These are phyloP conservation scores for Plumapathes pennacea DNA, from an alignment of 92 coral and sea anemone genomes.

Conservation along the genomic window DNA sequence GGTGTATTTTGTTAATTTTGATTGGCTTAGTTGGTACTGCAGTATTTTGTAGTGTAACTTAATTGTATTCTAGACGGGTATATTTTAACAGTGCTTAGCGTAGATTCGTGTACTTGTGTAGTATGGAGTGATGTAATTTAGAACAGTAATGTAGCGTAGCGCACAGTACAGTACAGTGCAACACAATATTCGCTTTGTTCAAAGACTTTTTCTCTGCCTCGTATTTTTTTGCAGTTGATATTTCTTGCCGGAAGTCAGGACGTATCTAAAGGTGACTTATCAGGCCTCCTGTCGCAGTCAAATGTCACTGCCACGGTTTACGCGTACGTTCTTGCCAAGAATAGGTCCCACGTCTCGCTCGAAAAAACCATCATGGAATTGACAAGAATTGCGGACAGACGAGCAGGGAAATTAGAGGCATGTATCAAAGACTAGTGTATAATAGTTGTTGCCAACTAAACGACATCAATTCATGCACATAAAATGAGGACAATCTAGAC, in stretches of 20 bases:
- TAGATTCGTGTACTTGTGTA: no score
- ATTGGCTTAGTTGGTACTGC: no score
- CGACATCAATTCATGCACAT: no score
- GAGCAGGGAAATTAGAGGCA: slow-evolving; percentile 77
- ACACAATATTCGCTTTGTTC: background rate
- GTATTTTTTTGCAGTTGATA: slow-evolving; percentile 46
- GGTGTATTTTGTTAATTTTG: no score
- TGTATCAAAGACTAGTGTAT: no score
- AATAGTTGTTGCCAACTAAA: no score
- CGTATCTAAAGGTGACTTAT: slow-evolving; percentile 53
- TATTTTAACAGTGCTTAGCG: no score
- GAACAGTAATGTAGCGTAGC: background rate
- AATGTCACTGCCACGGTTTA: slow-evolving; percentile 60
- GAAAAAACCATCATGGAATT: slow-evolving; percentile 29
- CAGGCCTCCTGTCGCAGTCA: slow-evolving; percentile 45
- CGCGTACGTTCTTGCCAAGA: slow-evolving; percentile 56
- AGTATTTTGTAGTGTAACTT: no score
- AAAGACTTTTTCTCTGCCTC: no score
- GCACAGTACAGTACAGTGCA: background rate
- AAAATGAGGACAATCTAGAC: no score
- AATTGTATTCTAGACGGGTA: no score
- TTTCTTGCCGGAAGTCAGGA: slow-evolving; percentile 80
- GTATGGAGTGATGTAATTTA: background rate
- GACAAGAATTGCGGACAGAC: slow-evolving; percentile 47
- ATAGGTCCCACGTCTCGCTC: slow-evolving; percentile 11